Conservation (phyloP, 2,113 vertebrate species). For the Tupaia chinensis region DNA sequence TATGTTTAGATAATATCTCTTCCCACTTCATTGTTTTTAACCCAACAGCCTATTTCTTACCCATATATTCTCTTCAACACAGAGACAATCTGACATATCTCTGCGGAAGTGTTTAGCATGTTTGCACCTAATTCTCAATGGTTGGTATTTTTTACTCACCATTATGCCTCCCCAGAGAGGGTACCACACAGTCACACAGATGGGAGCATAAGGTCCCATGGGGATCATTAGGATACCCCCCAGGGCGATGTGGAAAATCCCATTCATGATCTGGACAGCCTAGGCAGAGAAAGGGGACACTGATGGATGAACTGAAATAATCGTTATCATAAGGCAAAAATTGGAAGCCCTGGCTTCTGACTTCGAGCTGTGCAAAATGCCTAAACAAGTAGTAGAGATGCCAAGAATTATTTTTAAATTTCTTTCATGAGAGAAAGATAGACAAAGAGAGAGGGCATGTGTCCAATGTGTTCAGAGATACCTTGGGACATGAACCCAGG, state of each 20-base stretch:
- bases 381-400: neutral
- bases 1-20: neutral
- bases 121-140: neutral
- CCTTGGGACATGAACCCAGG: no score
- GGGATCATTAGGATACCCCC: slow-evolving; percentile 73
- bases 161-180: slow-evolving; percentile 80
- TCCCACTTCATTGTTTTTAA: neutral
- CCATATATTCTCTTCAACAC: neutral
- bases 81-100: neutral
- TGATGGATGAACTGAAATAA: neutral
- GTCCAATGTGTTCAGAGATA: no score
- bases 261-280: slow-evolving; percentile 82
- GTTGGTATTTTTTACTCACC: slow-evolving; percentile 65
- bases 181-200: slow-evolving; percentile 78
- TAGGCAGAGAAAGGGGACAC: slow-evolving; percentile 6
- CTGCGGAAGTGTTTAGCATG: neutral
- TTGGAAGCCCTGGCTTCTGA: neutral
- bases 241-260: slow-evolving; percentile 77
- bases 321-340: neutral
- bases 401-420: neutral
- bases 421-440: no score
- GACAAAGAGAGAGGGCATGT: no score
- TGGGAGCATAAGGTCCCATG: neutral
- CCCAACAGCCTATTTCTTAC: neutral
- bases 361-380: neutral